Base-by-base conservation (phyloP, 2,113 vertebrate species). In the Apistogramma diplotaenia region DNA sequence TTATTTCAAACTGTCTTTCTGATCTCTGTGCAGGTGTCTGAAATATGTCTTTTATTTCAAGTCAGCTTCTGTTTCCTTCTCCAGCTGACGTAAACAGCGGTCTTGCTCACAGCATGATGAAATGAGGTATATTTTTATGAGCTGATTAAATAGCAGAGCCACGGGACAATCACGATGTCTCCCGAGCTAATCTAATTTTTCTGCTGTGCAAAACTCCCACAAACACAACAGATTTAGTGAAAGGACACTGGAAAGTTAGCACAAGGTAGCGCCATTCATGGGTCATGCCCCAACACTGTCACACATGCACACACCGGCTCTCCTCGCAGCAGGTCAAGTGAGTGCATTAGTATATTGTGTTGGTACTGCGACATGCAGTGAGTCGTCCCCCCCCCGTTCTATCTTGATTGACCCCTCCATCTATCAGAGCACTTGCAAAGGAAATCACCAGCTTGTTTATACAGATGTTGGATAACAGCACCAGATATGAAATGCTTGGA, bases 401-500 rank as follows among this genome's bases (percentile, higher is more conserved):
- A n/a, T 75, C 33, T 55, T 2, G 25, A 49, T 65, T 78, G 21
- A 29, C 21, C 18, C 37, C 71, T 74, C 29, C 25, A 7, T 13
- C 73, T 58, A 73, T 56, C 53, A 16, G 27, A 13, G 59, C n/a
- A 1, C 8, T 58, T 67, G 18, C 2, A 31, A 73, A 78, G 60
- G 78, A 88, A 82, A 84, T 73, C 53, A 1, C 51, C 3, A 1
- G 81, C 85, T 58, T 67, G 87, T 88, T 84, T 79, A 78, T 58
- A 46, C 88, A 88, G 74, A 78, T 37, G 46, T 56, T 29, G 46
- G 55, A 35, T 31, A 60, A 74, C 59, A 76, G 25, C 29, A 53
- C 46, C n/a, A 21, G n/a, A 59, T 23, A 77, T 65, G 0, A 58
- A 35, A 72, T 37, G 37, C 35, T 56, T 61, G 55, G 27, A 19